Conservation (phyloP, 2,113 vertebrate species). For the Anser brachyrhynchus region DNA sequence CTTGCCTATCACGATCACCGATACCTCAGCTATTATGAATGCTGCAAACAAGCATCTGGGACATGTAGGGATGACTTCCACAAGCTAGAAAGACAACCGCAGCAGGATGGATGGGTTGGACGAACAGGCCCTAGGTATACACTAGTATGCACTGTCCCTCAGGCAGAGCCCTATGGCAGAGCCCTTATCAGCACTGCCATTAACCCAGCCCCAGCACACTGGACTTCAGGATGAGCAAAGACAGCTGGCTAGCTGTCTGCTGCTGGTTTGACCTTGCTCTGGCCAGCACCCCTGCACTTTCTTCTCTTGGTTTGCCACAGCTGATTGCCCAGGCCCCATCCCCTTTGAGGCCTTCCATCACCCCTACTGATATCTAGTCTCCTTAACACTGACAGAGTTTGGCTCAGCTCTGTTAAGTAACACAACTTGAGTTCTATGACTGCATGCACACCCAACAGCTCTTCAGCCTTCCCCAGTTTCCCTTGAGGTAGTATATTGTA, state of each 20-base stretch:
- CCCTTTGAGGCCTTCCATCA: not conserved
- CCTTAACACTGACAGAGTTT: not conserved
- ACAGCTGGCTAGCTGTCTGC: not conserved
- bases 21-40: not conserved
- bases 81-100: not conserved
- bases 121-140: not conserved
- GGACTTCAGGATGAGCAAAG: not conserved
- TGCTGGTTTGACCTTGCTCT: not conserved
- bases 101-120: not conserved
- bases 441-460: not conserved
- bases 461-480: not conserved
- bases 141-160: not conserved
- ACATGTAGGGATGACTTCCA: not conserved
- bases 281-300: not conserved
- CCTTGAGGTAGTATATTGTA: not conserved
- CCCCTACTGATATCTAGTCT: not conserved
- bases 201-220: not conserved
- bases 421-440: not conserved
- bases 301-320: not conserved
- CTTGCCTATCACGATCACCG: not conserved
- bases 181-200: not conserved
- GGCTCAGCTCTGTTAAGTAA: not conserved
- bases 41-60: conserved; percentile 1
- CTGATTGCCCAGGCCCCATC: not conserved
- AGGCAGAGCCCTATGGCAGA: not conserved